These are phyloP conservation scores for Heterochromis multidens DNA, from an alignment of 2,113 vertebrate genomes.

Conservation along the genomic window DNA sequence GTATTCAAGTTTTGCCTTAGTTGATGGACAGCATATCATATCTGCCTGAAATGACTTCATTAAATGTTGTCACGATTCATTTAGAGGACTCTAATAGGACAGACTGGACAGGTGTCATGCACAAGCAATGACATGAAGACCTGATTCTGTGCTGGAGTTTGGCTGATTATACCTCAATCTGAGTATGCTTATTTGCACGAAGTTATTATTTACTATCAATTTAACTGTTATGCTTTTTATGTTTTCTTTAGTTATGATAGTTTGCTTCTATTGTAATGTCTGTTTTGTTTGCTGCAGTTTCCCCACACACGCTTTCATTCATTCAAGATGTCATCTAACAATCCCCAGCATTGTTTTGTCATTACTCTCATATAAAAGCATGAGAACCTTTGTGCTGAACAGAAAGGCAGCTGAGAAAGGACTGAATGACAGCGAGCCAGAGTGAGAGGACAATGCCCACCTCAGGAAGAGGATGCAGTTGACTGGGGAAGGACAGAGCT, in stretches of 20 bases:
- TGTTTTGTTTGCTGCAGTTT: not conserved
- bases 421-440: not conserved
- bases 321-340: not conserved
- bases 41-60: not conserved
- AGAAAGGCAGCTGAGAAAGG: not conserved
- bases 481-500: not conserved
- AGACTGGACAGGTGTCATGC: not conserved
- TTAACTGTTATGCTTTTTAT: not conserved
- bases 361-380: not conserved
- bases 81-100: not conserved
- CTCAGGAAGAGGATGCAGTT: not conserved
- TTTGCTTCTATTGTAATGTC: not conserved
- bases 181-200: not conserved
- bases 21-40: not conserved
- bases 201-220: not conserved
- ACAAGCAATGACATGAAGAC: not conserved
- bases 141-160: not conserved
- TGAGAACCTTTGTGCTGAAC: not conserved
- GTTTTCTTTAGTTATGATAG: not conserved
- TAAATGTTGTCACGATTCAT: not conserved
- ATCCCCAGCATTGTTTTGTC: not conserved
- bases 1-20: not conserved
- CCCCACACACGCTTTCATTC: not conserved
- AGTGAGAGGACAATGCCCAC: not conserved
- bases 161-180: not conserved